Percentiles rank a stretch among this genome's conserved stretches.
These are phyloP conservation scores for Stylophora pistillata DNA, from an alignment of 64 coral and sea anemone species.

Conservation along the genomic window DNA sequence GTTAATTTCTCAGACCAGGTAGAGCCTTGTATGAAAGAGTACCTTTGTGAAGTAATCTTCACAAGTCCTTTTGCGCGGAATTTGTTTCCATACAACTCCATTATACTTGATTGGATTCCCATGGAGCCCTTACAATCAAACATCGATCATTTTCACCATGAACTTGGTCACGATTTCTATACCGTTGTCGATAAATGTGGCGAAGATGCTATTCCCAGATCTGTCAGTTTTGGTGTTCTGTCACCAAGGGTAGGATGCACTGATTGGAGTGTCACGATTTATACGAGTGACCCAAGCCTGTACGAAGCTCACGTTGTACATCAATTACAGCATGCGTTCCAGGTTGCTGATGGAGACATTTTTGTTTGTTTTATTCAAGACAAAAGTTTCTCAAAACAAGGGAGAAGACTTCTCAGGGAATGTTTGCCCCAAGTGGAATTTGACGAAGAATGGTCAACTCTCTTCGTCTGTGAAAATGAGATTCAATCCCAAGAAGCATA, in stretches of 20 bases:
- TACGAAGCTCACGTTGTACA: slow-evolving; percentile 21
- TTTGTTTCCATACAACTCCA: not conserved
- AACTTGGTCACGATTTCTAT: slow-evolving; percentile 23
- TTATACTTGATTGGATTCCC: not conserved
- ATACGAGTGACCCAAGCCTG: slow-evolving; percentile 14
- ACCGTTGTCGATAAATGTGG: slow-evolving; percentile 17
- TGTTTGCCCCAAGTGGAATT: slow-evolving; percentile 16
- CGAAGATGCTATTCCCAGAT: slow-evolving; percentile 10
- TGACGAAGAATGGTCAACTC: not conserved
- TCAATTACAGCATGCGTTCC: slow-evolving; percentile 16
- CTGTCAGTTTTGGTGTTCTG: slow-evolving; percentile 41
- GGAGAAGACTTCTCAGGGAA: slow-evolving; percentile 49
- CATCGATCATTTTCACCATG: slow-evolving; percentile 20
- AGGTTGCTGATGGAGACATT: slow-evolving; percentile 6
- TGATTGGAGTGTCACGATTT: slow-evolving; percentile 6
- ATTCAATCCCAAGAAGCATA: too few relatives aligned
- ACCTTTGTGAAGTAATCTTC: not conserved
- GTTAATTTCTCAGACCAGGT: not conserved
- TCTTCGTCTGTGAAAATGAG: too few relatives aligned
- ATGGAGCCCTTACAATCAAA: slow-evolving; percentile 1
- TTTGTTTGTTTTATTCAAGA: not conserved
- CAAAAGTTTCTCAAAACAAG: slow-evolving; percentile 22
- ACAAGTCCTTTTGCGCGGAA: not conserved
- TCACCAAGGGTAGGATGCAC: not conserved
- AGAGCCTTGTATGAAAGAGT: not conserved